Percentiles rank a stretch among this genome's conserved stretches.
Evolutionary conservation across 2,797 vertebrate genomes (phyloP).

Genomic region (Cyprinodon diabolis): DNA sequence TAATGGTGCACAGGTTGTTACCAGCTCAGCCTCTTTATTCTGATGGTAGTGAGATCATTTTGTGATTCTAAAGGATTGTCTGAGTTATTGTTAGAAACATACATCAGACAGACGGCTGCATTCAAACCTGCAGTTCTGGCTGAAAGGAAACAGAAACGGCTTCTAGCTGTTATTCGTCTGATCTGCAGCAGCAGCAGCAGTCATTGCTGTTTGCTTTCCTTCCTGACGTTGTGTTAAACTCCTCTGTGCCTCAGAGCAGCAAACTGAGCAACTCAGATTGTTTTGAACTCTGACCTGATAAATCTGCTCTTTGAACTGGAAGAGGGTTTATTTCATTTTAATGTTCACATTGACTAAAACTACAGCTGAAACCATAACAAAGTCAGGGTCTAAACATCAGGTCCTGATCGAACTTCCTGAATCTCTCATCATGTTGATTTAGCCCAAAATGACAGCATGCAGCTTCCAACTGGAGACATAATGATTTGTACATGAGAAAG

Average conservation of each 20-base stretch:
- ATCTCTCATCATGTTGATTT: conserved; percentile 54
- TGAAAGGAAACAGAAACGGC: conserved; percentile 58
- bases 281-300: not conserved
- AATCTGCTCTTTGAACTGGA: not conserved
- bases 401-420: conserved; percentile 5
- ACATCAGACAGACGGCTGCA: conserved; percentile 5
- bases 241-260: too few relatives aligned
- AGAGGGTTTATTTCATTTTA: not conserved
- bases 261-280: conserved; percentile 13
- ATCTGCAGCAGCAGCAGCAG: conserved; percentile 15
- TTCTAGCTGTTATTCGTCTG: not conserved
- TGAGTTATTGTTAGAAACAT: not conserved
- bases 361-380: too few relatives aligned
- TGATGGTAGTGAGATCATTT: not conserved
- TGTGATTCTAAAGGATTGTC: not conserved
- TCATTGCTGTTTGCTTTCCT: conserved; percentile 78
- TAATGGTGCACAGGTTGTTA: conserved; percentile 35
- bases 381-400: too few relatives aligned
- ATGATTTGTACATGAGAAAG: conserved; percentile 33
- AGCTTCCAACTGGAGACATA: not conserved
- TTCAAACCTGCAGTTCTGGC: conserved; percentile 80
- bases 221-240: conserved; percentile 32
- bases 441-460: not conserved
- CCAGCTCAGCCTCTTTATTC: not conserved
- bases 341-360: not conserved